A percentile compares a stretch with the other conserved stretches of the same genome.
Evolutionary conservation across 2,797 vertebrate genomes (phyloP).

Genomic region (Petrocephalus sullivani): DNA sequence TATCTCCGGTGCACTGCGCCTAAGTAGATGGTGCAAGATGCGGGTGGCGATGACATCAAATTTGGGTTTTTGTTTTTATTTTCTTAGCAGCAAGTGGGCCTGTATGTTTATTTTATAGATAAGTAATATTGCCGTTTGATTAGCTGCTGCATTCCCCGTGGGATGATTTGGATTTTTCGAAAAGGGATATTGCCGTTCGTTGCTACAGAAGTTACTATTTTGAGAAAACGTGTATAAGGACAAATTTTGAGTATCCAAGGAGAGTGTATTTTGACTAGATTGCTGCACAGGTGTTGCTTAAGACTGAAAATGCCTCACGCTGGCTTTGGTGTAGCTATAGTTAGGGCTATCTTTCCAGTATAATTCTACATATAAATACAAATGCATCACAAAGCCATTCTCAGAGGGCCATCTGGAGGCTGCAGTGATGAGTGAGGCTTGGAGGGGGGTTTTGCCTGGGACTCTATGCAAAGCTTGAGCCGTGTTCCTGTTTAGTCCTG

Average conservation of each 20-base stretch:
- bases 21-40: not conserved
- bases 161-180: not conserved
- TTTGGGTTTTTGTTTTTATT: not conserved
- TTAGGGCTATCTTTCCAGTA: not conserved
- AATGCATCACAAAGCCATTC: not conserved
- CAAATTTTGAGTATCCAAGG: not conserved
- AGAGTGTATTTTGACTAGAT: not conserved
- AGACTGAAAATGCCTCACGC: not conserved
- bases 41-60: not conserved
- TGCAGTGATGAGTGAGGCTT: not conserved
- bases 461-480: not conserved
- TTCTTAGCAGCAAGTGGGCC: not conserved
- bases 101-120: not conserved
- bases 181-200: not conserved
- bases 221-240: not conserved
- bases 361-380: not conserved
- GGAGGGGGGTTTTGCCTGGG: not conserved
- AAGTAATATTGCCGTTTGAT: conserved; percentile 14
- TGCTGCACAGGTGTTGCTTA: not conserved
- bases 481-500: not conserved
- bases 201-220: not conserved
- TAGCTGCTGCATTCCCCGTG: not conserved
- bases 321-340: not conserved
- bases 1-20: not conserved
- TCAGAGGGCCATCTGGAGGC: not conserved